These are phyloP conservation scores for Pseudochirops corinnae DNA, from an alignment of 2,797 vertebrate genomes.

Conservation along the genomic window DNA sequence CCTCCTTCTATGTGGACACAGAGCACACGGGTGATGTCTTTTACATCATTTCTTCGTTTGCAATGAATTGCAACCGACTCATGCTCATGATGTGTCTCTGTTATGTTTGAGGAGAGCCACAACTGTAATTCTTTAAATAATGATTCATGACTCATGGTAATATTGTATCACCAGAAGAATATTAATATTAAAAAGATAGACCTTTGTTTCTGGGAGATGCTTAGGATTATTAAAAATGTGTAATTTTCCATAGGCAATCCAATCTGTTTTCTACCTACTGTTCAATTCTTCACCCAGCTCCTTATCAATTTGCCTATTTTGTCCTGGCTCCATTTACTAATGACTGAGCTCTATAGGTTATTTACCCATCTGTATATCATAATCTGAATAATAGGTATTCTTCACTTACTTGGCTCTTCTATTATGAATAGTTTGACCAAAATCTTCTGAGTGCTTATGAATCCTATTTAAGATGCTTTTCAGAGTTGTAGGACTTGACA, in stretches of 20 bases:
- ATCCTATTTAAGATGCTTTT: not conserved
- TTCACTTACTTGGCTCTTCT: not conserved
- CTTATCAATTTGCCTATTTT: not conserved
- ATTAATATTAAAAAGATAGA: not conserved
- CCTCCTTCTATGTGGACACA: not conserved
- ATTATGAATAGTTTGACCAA: not conserved
- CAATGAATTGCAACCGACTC: not conserved
- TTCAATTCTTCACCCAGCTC: not conserved
- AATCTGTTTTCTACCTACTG: not conserved
- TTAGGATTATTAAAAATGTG: not conserved
- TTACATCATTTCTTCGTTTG: not conserved
- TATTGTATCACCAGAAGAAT: not conserved
- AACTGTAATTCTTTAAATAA: not conserved
- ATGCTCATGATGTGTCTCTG: not conserved
- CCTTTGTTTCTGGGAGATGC: not conserved
- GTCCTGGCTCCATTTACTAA: not conserved
- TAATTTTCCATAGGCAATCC: not conserved
- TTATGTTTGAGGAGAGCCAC: not conserved
- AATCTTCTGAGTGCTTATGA: not conserved
- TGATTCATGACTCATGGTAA: not conserved
- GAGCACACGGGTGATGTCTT: not conserved
- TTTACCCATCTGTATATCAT: not conserved
- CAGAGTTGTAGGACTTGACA: not conserved
- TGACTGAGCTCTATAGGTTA: not conserved
- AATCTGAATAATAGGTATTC: not conserved